These are phyloP conservation scores for Leptestheria dahalacensis DNA, from an alignment of 1,140 invertebrate species.

Conservation along the genomic window DNA sequence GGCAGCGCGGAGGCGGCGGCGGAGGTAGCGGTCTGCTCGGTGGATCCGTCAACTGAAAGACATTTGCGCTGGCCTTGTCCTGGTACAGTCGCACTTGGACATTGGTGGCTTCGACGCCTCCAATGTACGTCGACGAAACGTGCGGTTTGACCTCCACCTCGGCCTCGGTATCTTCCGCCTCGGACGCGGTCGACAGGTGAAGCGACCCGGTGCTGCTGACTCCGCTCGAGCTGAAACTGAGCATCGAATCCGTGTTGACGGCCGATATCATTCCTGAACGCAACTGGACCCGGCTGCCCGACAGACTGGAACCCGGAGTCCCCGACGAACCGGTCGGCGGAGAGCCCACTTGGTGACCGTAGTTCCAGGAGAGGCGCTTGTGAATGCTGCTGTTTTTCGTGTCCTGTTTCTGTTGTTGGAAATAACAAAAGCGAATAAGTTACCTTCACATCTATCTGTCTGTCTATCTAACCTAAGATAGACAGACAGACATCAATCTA, in stretches of 20 bases:
- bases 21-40: not conserved
- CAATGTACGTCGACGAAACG: conserved; percentile 24
- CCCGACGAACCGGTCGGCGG: conserved; percentile 16
- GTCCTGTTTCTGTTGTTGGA: conserved; percentile 33
- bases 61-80: not conserved
- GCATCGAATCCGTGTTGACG: conserved; percentile 15
- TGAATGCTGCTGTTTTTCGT: conserved; percentile 40
- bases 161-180: conserved; percentile 21
- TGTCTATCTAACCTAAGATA: too few relatives aligned
- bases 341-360: conserved; percentile 28
- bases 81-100: conserved; percentile 7
- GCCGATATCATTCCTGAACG: not conserved
- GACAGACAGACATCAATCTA: too few relatives aligned
- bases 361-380: conserved; percentile 50
- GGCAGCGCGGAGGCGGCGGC: conserved; percentile 13
- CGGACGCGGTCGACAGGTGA: conserved; percentile 30
- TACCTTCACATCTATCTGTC: conserved; percentile 46
- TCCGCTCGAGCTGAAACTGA: conserved; percentile 32
- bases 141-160: conserved; percentile 19
- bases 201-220: conserved; percentile 36
- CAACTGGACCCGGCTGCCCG: conserved; percentile 8
- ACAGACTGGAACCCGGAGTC: conserved; percentile 15
- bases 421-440: conserved; percentile 11
- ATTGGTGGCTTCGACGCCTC: conserved; percentile 12
- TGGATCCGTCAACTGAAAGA: not conserved